A percentile compares a stretch with the other conserved stretches of the same genome.
These are phyloP conservation scores for Neopelma chrysocephalum DNA, from an alignment of 2,797 vertebrate species.

Conservation along the genomic window DNA sequence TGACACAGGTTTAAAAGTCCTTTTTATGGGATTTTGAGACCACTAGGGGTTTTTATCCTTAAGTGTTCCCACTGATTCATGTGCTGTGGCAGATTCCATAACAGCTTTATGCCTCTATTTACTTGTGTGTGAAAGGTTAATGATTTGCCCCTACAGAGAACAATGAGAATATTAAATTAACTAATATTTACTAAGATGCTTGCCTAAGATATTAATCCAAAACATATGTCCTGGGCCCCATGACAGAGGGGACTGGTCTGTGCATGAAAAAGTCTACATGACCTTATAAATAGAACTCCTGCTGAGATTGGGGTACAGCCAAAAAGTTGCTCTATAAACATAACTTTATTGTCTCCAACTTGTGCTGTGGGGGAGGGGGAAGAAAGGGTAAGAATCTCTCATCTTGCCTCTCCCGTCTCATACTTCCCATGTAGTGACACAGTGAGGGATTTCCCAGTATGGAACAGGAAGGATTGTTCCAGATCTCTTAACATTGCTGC, in stretches of 20 bases:
- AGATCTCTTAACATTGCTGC: background rate
- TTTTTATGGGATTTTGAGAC: background rate
- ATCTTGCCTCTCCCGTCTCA: background rate
- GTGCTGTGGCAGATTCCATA: background rate
- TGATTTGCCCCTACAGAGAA: background rate
- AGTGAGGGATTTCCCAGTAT: background rate
- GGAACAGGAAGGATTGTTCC: background rate
- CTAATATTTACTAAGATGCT: background rate
- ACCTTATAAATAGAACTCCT: background rate
- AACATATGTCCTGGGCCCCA: background rate
- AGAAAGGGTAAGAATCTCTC: background rate
- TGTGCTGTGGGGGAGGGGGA: fast-evolving
- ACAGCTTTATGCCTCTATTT: background rate
- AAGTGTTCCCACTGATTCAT: background rate
- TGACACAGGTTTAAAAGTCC: background rate
- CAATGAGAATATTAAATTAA: background rate
- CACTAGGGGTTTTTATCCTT: background rate
- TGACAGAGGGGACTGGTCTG: background rate
- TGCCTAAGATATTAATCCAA: background rate
- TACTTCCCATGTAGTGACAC: background rate
- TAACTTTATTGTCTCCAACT: background rate
- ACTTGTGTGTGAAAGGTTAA: background rate
- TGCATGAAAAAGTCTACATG: background rate
- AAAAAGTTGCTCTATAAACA: background rate
- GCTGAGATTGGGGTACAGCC: background rate